A percentile compares a stretch with the other conserved stretches of the same genome.
phyloP scores from a whole-genome alignment of 1,140 invertebrate species.

The Euura lappo region DNA sequence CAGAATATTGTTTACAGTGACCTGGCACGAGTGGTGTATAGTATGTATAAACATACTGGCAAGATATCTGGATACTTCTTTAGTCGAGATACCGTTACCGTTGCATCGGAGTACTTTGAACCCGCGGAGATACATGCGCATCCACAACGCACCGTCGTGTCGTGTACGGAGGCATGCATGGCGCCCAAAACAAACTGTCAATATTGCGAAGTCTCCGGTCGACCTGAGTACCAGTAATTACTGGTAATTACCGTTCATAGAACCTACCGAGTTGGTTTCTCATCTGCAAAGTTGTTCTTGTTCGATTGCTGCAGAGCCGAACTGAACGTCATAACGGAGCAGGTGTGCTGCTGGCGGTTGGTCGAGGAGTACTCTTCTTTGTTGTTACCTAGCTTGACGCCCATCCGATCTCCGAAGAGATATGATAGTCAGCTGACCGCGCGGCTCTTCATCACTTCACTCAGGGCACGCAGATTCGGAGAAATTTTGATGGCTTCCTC shows the following conservation, averaged over 20 bases:
- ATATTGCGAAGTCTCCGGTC: too few relatives aligned
- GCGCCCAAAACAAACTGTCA: too few relatives aligned
- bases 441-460: slow-evolving; percentile 39
- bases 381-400: slow-evolving; percentile 14
- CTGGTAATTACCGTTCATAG: not conserved
- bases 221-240: too few relatives aligned
- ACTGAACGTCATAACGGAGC: slow-evolving; percentile 50
- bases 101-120: too few relatives aligned
- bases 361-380: slow-evolving; percentile 9
- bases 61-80: too few relatives aligned
- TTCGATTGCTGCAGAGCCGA: slow-evolving; percentile 43
- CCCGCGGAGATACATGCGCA: too few relatives aligned
- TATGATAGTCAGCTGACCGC: slow-evolving; percentile 52
- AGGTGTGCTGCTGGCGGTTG: slow-evolving; percentile 23
- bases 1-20: too few relatives aligned
- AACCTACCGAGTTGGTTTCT: slow-evolving; percentile 39
- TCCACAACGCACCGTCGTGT: too few relatives aligned
- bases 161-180: too few relatives aligned
- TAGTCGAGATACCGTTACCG: too few relatives aligned
- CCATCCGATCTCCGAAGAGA: slow-evolving; percentile 35
- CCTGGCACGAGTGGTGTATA: too few relatives aligned
- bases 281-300: slow-evolving; percentile 40
- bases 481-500: slow-evolving; percentile 17
- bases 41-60: too few relatives aligned
- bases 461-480: slow-evolving; percentile 37